phyloP scores from a whole-genome alignment of 2,113 vertebrate species.

The Argyrosomus japonicus region DNA sequence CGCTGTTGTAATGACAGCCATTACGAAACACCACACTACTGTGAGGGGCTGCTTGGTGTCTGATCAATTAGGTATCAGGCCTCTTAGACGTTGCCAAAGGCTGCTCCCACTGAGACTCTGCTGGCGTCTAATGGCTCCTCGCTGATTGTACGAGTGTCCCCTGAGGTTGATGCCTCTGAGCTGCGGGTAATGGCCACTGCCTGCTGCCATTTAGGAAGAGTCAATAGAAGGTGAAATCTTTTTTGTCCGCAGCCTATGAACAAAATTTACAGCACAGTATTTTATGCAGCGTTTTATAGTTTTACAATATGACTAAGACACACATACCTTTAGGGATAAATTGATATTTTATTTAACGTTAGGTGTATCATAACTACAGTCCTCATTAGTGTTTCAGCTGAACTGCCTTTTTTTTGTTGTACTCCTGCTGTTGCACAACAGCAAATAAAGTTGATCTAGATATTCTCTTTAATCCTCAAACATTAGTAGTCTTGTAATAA shows the following conservation, averaged over 20 bases:
- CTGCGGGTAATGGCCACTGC: conserved; percentile 41
- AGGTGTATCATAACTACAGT: neutral
- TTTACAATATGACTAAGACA: neutral
- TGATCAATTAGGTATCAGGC: conserved; percentile 62
- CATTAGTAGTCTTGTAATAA: neutral
- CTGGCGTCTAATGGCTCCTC: conserved; percentile 67
- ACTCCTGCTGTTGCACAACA: neutral
- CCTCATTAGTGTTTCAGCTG: conserved; percentile 19
- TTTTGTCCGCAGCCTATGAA: neutral
- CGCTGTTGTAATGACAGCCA: conserved; percentile 50
- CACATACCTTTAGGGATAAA: neutral
- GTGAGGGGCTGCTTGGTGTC: conserved; percentile 42
- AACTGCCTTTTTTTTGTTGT: neutral
- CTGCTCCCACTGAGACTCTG: conserved; percentile 53
- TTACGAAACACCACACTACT: conserved; percentile 41
- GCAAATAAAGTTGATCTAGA: conserved; percentile 5
- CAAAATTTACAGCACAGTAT: neutral
- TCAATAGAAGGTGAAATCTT: conserved; percentile 28
- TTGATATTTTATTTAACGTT: neutral
- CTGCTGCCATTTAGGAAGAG: conserved; percentile 42
- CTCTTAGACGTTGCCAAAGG: conserved; percentile 41
- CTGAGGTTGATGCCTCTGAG: conserved; percentile 35
- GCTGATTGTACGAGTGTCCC: conserved; percentile 43
- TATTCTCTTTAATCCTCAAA: conserved; percentile 15
- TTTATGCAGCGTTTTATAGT: neutral